phyloP scores from a whole-genome alignment of 2,113 vertebrate genomes.

The Megalops atlanticus region DNA sequence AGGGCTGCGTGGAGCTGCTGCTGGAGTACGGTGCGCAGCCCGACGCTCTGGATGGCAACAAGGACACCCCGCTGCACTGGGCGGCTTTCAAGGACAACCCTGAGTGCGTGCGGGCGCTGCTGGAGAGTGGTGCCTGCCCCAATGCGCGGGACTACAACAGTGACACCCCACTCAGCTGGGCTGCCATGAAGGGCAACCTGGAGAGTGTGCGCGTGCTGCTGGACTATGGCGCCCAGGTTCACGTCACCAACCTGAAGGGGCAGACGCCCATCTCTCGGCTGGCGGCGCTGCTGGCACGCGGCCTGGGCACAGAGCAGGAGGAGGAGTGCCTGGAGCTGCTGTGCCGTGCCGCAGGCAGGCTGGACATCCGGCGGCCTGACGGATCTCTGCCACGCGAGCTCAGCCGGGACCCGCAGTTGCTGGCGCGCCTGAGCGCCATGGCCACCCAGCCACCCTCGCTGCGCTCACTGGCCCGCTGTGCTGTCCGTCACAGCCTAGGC shows the following conservation, averaged over 20 bases:
- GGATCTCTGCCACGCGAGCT: conserved; percentile 85
- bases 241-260: conserved; percentile 89
- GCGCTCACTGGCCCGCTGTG: conserved; percentile 81
- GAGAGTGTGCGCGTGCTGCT: conserved; percentile 89
- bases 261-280: conserved; percentile 88
- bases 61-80: conserved; percentile 96
- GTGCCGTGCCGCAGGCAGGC: conserved; percentile 78
- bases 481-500: conserved; percentile 83
- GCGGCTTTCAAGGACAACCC: conserved; percentile 94
- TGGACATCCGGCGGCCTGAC: conserved; percentile 80
- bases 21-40: conserved; percentile 89
- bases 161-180: conserved; percentile 95
- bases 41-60: conserved; percentile 88
- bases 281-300: conserved; percentile 83
- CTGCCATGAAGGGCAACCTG: conserved; percentile 95
- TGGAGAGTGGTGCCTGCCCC: conserved; percentile 85
- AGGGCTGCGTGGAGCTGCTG: conserved; percentile 89
- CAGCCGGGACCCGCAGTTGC: conserved; percentile 84
- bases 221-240: conserved; percentile 86
- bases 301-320: conserved; percentile 86
- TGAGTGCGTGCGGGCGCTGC: conserved; percentile 83
- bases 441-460: conserved; percentile 80
- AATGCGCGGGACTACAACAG: conserved; percentile 90
- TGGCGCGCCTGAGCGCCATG: conserved; percentile 78
- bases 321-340: conserved; percentile 90